These are phyloP conservation scores for Nestor notabilis DNA, from an alignment of 2,113 vertebrate genomes.

Conservation along the genomic window DNA sequence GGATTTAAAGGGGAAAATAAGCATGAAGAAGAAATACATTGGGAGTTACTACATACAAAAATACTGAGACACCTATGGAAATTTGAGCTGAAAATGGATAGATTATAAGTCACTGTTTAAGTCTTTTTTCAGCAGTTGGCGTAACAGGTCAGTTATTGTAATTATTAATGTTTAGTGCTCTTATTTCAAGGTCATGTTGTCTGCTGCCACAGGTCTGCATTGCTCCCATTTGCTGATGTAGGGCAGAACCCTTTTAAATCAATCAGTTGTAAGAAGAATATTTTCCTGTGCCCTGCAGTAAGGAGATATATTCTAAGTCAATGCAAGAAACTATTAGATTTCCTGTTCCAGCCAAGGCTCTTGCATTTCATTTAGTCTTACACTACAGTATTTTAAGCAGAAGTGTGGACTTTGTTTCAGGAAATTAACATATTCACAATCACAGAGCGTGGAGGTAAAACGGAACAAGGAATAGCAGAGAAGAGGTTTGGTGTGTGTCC, in stretches of 20 bases:
- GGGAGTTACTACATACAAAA: background rate
- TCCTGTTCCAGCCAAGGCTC: background rate
- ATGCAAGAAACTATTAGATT: slow-evolving; percentile 15
- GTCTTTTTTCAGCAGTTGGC: background rate
- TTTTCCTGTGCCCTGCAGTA: background rate
- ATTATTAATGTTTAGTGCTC: background rate
- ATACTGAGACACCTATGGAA: background rate
- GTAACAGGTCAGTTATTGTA: background rate
- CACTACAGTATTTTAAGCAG: background rate
- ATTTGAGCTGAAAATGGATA: background rate
- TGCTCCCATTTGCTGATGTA: background rate
- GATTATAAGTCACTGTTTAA: background rate
- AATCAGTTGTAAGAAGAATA: background rate
- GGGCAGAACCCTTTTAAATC: background rate
- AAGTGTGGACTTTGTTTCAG: background rate
- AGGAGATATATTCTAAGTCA: slow-evolving; percentile 30
- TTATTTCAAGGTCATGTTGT: background rate
- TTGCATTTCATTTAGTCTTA: background rate
- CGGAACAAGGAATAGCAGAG: background rate
- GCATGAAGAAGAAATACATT: background rate
- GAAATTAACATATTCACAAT: background rate
- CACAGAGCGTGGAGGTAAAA: background rate
- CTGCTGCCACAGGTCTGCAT: background rate
- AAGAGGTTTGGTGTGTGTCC: fast-evolving
- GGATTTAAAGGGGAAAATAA: background rate